Base-by-base conservation (phyloP, 2,888 invertebrate species). In the Cactoblastis cactorum region DNA sequence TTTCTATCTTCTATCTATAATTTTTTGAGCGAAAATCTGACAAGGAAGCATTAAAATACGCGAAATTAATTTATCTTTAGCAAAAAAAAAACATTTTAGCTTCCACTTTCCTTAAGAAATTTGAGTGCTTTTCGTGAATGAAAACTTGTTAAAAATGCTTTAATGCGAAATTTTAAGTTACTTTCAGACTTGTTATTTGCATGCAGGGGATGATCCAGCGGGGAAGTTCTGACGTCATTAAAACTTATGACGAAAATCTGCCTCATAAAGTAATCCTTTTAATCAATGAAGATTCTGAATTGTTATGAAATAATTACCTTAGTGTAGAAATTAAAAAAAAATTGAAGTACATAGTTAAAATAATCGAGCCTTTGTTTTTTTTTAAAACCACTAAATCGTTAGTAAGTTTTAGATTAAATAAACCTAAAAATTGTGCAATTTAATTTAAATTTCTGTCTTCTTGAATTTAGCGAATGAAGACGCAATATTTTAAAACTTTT, bases 11-110 rank as follows among this genome's bases (percentile, higher is more conserved):
- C 1, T 6, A 28, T 9, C 5, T 9, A 28, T 28, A 28, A 28
- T 28, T 1, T 9, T 28, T 17, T 38, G 22, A 32, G 17, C 22
- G 19, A 53, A 54, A 53, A 49, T 49, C 45, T 34, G 45, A 54
- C 53, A 57, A 52, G 56, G 50, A 46, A 58, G 56, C 56, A 61
- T 65, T 64, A 66, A 62, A 71, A 67, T 64, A 62, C 65, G 61
- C 61, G 65, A 65, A 76, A 71, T 72, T 71, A 74, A 77, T 73
- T 77, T 75, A 74, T 69, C 67, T 61, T 57, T 53, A 61, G 43
- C 66, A 69, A 63, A 65, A 68, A 65, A 68, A 63, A 71, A 66
- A 71, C 65, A 69, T 73, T 69, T 67, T 65, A 67, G 71, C 68
- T 71, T 73, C 61, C 59, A 62, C 58, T 67, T 73, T 62, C 61